Base-by-base conservation (phyloP, 2,113 vertebrate species). In the Octodon degus region DNA sequence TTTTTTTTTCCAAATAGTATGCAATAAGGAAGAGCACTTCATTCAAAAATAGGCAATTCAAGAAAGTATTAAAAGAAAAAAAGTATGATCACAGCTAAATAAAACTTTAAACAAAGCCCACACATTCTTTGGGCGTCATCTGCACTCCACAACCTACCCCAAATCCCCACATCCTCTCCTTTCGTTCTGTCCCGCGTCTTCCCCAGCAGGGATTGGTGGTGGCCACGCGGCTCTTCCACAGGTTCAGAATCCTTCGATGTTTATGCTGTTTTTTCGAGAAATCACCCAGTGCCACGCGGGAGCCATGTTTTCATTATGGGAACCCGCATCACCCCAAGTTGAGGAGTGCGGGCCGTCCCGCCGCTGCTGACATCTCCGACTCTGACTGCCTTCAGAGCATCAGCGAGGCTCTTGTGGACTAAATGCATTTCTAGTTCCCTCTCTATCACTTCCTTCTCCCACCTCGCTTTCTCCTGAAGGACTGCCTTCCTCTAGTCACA, bases 361-460 rank as follows among this genome's bases (percentile, higher is more conserved):
- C 91, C 86, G 91, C 87, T 81, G 63, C 84, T 90, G 83, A 70
- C 93, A 92, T 93, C 96, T 94, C 70, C 93, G 80, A 83, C 76
- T 94, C 47, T 65, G 68, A 90, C 67, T 90, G 50, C 83, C 91
- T 77, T 76, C 79, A 32, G 2, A 74, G 55, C 74, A 40, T 94
- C 65, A 58, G 37, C 89, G 74, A 70, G 91, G 80, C 53, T 53
- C 79, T 55, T 96, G 86, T 84, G 6, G 2, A 84, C 74, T 91
- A 89, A 37, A 90, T 86, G 50, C 47, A 89, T 94, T 76, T 91
- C 82, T 95, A 93, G 94, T 93, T 92, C 80, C 67, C n/a, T 89
- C 89, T 92, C 89, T 91, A 82, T 84, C 34, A 30, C 34, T 62
- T 60, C 53, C 72, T 27, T 60, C 60, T 77, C 32, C 82, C 50